Conservation (phyloP, 2,797 vertebrate species). For the Cynopterus sphinx region DNA sequence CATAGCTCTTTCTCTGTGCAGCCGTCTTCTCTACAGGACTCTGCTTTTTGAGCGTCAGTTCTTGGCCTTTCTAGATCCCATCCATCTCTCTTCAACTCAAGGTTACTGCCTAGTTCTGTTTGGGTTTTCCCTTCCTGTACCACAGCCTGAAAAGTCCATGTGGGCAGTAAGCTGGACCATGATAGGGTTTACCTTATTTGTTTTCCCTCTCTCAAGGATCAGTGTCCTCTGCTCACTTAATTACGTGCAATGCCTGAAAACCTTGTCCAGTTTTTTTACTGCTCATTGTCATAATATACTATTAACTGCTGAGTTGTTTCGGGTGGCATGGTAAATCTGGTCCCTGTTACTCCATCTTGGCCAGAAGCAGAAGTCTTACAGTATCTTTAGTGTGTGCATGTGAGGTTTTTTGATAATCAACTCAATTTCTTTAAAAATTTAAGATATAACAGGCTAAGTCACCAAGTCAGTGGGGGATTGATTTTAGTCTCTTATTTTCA, state of each 20-base stretch:
- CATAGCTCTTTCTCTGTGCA: background rate
- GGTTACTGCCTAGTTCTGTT: background rate
- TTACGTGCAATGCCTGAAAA: background rate
- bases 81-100: background rate
- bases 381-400: background rate
- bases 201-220: background rate
- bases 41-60: background rate
- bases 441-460: background rate
- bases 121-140: background rate
- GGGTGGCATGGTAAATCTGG: background rate
- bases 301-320: background rate
- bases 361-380: background rate
- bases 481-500: background rate
- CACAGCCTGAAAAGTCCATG: background rate
- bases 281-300: background rate
- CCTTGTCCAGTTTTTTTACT: background rate
- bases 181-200: background rate
- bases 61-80: background rate
- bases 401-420: background rate
- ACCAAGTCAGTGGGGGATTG: background rate
- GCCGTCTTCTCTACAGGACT: background rate
- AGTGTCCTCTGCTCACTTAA: background rate
- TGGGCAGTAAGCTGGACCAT: background rate
- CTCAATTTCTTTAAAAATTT: constrained; percentile 7
- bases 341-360: background rate